Percentiles rank a stretch among this genome's conserved stretches.
Evolutionary conservation across 1,140 invertebrate species (phyloP).

Genomic region (Helicorthomorpha holstii): DNA sequence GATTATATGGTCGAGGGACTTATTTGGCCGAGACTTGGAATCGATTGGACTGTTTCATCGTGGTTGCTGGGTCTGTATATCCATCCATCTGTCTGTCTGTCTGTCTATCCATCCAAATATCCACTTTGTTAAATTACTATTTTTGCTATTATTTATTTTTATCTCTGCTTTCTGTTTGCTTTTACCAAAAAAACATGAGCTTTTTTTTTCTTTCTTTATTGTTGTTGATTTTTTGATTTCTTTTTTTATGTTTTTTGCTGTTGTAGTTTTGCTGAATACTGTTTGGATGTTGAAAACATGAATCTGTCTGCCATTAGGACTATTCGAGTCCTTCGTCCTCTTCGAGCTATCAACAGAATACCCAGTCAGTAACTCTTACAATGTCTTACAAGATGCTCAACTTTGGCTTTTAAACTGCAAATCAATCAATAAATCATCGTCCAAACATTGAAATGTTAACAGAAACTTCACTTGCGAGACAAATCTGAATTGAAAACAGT

Average conservation of each 20-base stretch:
- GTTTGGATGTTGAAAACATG: conserved; percentile 88
- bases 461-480: not conserved
- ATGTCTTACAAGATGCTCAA: not conserved
- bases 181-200: not conserved
- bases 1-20: conserved; percentile 80
- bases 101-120: not conserved
- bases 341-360: conserved; percentile 97
- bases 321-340: conserved; percentile 84
- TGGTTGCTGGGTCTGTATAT: conserved; percentile 70
- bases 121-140: not conserved
- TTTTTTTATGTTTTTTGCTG: not conserved
- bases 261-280: conserved; percentile 56
- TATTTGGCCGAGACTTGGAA: conserved; percentile 98
- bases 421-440: not conserved
- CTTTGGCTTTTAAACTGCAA: not conserved
- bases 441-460: not conserved
- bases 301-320: conserved; percentile 96
- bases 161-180: not conserved
- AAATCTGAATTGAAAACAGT: not conserved
- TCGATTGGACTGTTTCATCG: conserved; percentile 95
- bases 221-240: no score
- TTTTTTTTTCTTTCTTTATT: not conserved
- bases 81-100: not conserved
- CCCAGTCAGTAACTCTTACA: conserved; percentile 80
- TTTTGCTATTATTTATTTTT: not conserved